A percentile compares a stretch with the other conserved stretches of the same genome.
phyloP scores from a whole-genome alignment of 2,888 invertebrate species.

The Papilio demoleus region DNA sequence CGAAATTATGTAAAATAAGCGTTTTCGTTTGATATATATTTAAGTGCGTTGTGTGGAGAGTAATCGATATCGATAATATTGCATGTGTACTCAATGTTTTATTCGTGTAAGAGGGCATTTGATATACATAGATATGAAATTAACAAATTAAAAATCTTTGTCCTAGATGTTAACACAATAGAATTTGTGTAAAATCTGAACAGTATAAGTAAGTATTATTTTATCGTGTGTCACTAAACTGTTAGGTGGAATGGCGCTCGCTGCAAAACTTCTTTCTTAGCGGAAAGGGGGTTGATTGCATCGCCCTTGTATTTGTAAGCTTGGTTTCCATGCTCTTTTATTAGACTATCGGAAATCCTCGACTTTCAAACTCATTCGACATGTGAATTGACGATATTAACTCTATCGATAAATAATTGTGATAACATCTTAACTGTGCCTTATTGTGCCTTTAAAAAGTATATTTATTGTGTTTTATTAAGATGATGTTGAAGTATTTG shows the following conservation, averaged over 20 bases:
- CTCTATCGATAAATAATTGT: conserved; percentile 67
- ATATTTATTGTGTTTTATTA: conserved; percentile 78
- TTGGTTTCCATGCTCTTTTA: conserved; percentile 72
- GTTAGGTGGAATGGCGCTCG: conserved; percentile 43
- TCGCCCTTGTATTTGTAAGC: conserved; percentile 52
- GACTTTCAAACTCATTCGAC: conserved; percentile 53
- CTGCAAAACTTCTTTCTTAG: conserved; percentile 74
- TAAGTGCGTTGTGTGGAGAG: conserved; percentile 42
- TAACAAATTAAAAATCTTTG: background rate
- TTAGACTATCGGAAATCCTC: conserved; percentile 75
- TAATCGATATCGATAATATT: conserved; percentile 38
- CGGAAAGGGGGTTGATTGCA: conserved; percentile 72
- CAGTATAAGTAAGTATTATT: conserved; percentile 20
- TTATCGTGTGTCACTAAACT: conserved; percentile 3
- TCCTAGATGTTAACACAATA: background rate
- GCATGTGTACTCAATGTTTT: conserved; percentile 34
- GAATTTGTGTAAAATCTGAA: conserved; percentile 8
- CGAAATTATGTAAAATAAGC: conserved; percentile 60
- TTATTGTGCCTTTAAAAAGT: conserved; percentile 80
- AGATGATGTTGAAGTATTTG: conserved; percentile 72
- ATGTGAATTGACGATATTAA: conserved; percentile 52
- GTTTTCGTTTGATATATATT: conserved; percentile 48
- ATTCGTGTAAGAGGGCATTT: conserved; percentile 45
- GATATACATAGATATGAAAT: conserved; percentile 36
- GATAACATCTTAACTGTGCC: conserved; percentile 82